Evolutionary conservation across 2,797 vertebrate genomes (phyloP), one percentile per base, ranked within the genome.

Genomic region (Oreonectes daqikongensis): DNA sequence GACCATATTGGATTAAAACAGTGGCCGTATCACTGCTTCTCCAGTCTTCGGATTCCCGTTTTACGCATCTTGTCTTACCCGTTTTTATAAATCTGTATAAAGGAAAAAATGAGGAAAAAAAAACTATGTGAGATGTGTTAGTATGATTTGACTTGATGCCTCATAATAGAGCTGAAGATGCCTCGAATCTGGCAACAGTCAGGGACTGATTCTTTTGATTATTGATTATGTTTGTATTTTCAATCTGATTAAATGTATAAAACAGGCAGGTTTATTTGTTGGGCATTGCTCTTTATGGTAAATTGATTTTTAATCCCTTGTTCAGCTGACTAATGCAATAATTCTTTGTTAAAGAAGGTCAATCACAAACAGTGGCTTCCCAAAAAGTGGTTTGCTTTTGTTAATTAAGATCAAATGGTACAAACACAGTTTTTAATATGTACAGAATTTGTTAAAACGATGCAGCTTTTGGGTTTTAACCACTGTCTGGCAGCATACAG

Each of bases 71-170:
- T 96, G 94, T 95, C 94, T 96, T 94, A 94, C 90, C 90, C 92
- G 96, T 75, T 96, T 97, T 95, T 95, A 95, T 95, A 94, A 93
- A 93, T 94, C 91, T 96, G 95, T 97, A 96, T 94, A 95, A 96
- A 95, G 92, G 77, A 74, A 85, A 85, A 35, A 72, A 68, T 32
- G 20, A 96, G 94, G 67, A 83, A 78, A 88, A 35, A 85, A 85
- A 40, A 95, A 98, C 94, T 97, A 96, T 93, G 93, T 93, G 91
- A 94, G 94, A 93, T 91, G 92, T 92, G 90, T 15, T 92, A 92
- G 90, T 81, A 88, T 76, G 87, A 86, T 91, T 90, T 72, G 86
- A 89, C 83, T 86, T 50, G 42, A 84, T 85, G 88, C 80, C 79
- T 75, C 82, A 46, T 10, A 81, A 87, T 79, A 66, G 68, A 88